These are phyloP conservation scores for Apteryx mantelli DNA, from an alignment of 2,113 vertebrate species.

Conservation along the genomic window DNA sequence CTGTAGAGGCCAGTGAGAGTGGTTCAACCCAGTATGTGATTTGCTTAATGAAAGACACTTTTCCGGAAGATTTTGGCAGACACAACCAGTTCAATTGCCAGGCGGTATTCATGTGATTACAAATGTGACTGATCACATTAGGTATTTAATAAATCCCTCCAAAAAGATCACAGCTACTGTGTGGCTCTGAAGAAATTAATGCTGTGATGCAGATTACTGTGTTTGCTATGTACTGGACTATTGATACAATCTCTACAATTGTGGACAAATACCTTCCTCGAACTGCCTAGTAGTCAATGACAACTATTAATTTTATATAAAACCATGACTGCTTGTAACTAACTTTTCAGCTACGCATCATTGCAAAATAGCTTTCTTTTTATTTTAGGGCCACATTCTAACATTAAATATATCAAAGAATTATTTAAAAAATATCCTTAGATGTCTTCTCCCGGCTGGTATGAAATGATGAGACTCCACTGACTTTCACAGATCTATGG, in stretches of 20 bases:
- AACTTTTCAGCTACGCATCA: conserved; percentile 15
- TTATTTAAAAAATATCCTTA: neutral
- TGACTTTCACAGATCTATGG: neutral
- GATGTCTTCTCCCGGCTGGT: neutral
- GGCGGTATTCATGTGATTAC: conserved; percentile 56
- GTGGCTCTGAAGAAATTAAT: conserved; percentile 26
- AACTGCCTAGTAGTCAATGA: conserved; percentile 12
- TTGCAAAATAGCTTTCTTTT: neutral
- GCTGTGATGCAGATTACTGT: conserved; percentile 5
- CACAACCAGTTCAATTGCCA: conserved; percentile 4
- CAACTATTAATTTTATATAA: conserved; percentile 41
- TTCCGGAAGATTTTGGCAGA: conserved; percentile 59
- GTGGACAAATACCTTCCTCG: neutral
- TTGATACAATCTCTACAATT: neutral
- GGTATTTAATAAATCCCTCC: conserved; percentile 50
- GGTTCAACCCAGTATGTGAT: conserved; percentile 48
- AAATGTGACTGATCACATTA: conserved; percentile 47
- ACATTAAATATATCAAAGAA: neutral
- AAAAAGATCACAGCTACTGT: conserved; percentile 39
- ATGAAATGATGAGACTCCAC: neutral
- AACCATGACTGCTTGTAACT: neutral
- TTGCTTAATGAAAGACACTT: conserved; percentile 68
- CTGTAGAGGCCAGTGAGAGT: conserved; percentile 26
- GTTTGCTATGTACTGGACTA: conserved; percentile 1
- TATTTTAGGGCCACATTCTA: neutral